A percentile compares a stretch with the other conserved stretches of the same genome.
phyloP scores from a whole-genome alignment of 2,888 invertebrate species.

The Campaea margaritaria region DNA sequence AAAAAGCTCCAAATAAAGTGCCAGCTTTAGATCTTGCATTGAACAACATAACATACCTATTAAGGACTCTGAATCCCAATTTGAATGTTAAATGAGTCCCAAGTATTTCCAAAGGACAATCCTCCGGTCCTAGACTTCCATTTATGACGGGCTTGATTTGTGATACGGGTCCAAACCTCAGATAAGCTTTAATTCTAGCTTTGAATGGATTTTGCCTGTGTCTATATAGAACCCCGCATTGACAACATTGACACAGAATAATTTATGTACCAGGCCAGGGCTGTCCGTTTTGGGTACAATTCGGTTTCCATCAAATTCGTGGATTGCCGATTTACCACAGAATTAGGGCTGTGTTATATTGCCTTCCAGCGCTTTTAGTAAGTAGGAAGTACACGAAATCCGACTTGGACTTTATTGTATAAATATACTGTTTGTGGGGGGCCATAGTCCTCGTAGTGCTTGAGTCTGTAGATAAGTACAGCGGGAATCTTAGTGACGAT shows the following conservation, averaged over 20 bases:
- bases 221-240: constrained; percentile 14
- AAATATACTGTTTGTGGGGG: no score
- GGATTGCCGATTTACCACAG: neutral
- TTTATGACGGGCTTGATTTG: constrained; percentile 17
- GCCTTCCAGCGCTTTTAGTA: neutral
- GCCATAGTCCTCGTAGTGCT: no score
- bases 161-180: constrained; percentile 19
- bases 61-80: neutral
- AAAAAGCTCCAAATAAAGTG: no score
- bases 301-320: neutral
- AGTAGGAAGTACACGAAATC: no score
- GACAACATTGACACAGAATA: constrained; percentile 25
- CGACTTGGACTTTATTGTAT: no score
- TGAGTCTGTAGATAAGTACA: no score
- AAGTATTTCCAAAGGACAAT: constrained; percentile 12
- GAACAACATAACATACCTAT: no score
- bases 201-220: constrained; percentile 20
- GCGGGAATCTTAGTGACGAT: no score
- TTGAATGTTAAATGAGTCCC: constrained; percentile 12
- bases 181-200: constrained; percentile 15
- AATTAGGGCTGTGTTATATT: no score
- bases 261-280: constrained; percentile 20
- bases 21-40: no score
- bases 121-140: constrained; percentile 7
- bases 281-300: constrained; percentile 2